Percentiles rank a stretch among this genome's conserved stretches.
Conservation (phyloP, 2,888 invertebrate species). For the Abrostola triplasia region DNA sequence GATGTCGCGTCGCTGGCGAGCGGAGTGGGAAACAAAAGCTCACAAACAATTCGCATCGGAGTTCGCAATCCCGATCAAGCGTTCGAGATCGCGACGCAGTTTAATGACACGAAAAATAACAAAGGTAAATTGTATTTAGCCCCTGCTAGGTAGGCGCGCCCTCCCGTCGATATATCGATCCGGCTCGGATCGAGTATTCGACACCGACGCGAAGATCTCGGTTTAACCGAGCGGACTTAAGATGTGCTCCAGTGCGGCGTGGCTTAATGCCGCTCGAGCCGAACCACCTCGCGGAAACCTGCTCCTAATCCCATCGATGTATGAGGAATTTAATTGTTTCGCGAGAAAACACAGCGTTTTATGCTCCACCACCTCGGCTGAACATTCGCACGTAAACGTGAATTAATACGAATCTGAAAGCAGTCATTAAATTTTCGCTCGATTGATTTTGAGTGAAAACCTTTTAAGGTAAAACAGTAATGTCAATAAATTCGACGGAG, state of each 20-base stretch:
- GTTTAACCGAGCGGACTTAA: slow-evolving; percentile 80
- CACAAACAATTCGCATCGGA: slow-evolving; percentile 87
- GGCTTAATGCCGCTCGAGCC: slow-evolving; percentile 69
- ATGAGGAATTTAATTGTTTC: slow-evolving; percentile 86
- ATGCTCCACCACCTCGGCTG: slow-evolving; percentile 72
- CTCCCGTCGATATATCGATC: slow-evolving; percentile 80
- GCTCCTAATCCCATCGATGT: slow-evolving; percentile 78
- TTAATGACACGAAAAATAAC: slow-evolving; percentile 89
- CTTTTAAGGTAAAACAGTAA: slow-evolving; percentile 81
- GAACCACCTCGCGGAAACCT: slow-evolving; percentile 66
- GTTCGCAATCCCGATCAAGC: slow-evolving; percentile 87
- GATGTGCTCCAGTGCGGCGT: slow-evolving; percentile 72
- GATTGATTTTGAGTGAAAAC: slow-evolving; percentile 82
- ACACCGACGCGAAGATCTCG: slow-evolving; percentile 75
- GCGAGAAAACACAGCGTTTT: slow-evolving; percentile 79
- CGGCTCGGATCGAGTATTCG: slow-evolving; percentile 73
- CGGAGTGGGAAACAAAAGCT: slow-evolving; percentile 86
- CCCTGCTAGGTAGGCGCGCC: slow-evolving; percentile 80
- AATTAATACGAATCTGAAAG: slow-evolving; percentile 83
- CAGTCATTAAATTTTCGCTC: slow-evolving; percentile 86
- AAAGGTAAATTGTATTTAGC: slow-evolving; percentile 89
- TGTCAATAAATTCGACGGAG: slow-evolving; percentile 72
- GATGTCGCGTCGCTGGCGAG: slow-evolving; percentile 85
- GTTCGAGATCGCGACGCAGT: slow-evolving; percentile 87
- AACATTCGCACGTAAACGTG: slow-evolving; percentile 75